A percentile compares a stretch with the other conserved stretches of the same genome.
phyloP scores from a whole-genome alignment of 2,888 invertebrate species.

The Hydroisotoma schaefferi region DNA sequence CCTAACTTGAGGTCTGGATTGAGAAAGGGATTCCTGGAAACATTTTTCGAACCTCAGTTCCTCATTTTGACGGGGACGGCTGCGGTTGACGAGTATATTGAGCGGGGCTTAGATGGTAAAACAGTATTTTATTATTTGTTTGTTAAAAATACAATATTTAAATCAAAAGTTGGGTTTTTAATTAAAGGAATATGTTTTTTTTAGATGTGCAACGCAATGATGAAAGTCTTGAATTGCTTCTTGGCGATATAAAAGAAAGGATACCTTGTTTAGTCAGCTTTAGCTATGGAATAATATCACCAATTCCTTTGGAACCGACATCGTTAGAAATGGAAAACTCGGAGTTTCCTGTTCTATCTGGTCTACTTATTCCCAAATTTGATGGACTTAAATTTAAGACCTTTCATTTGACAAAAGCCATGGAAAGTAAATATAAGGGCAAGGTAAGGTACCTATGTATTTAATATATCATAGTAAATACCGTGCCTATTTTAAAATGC shows the following conservation, averaged over 20 bases:
- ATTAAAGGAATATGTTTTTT: background rate
- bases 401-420: slow-evolving; percentile 25
- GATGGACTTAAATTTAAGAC: slow-evolving; percentile 31
- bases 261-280: slow-evolving; percentile 31
- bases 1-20: slow-evolving; percentile 7
- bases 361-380: slow-evolving; percentile 40
- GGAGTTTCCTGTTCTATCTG: slow-evolving; percentile 32
- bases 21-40: slow-evolving; percentile 10
- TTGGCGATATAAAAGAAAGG: slow-evolving; percentile 1
- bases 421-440: slow-evolving; percentile 21
- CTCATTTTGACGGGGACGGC: slow-evolving; percentile 1
- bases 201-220: background rate
- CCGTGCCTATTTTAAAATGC: background rate
- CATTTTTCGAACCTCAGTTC: slow-evolving; percentile 16
- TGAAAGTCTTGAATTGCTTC: slow-evolving; percentile 4
- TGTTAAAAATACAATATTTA: background rate
- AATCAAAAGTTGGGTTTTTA: background rate
- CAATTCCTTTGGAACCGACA: slow-evolving; percentile 11
- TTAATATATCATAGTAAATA: no score
- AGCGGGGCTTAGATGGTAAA: no score
- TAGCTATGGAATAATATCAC: slow-evolving; percentile 33
- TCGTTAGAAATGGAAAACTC: slow-evolving; percentile 31
- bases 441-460: no score
- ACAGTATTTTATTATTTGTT: no score
- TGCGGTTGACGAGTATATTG: slow-evolving; percentile 9